Base-by-base conservation (phyloP, 2,797 vertebrate species). In the Myotis daubentonii region DNA sequence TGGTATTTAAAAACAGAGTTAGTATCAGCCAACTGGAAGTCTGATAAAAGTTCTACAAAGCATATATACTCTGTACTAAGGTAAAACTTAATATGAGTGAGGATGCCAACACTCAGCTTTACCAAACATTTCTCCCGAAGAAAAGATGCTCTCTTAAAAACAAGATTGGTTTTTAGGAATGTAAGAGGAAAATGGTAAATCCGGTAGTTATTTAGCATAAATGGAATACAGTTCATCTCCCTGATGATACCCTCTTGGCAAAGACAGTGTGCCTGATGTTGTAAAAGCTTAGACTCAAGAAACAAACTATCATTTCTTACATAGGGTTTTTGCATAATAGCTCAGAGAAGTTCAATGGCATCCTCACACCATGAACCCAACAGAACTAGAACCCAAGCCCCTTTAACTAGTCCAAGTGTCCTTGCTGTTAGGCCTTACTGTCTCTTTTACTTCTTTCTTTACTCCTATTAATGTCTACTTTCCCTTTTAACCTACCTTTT, bases 51-150 rank as follows among this genome's bases (percentile, higher is more conserved):
- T 25, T 70, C 68, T 89, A 92, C 82, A 75, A 94, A 95, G 89
- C 78, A 36, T 25, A 78, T 44, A 68, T 17, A 51, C 10, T 65
- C 49, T 93, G 38, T 55, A 83, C 57, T 91, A 93, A 93, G 28
- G 85, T 33, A 90, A 93, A 93, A 71, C 70, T 72, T 81, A 95
- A 51, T 16, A 93, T 72, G 70, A 95, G 38, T 65, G 96, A 95
- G 81, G 91, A 85, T 93, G 65, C 65, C 75, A 92, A 33, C 60
- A 91, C 49, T 94, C 16, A 84, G n/a, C 30, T 87, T 83, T 88
- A 72, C 53, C 93, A 51, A 94, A 94, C 82, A 87, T 65, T 78
- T 83, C 65, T 91, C 79, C 89, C 38, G 15, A 86, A 82, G 53
- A 90, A 92, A 25, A 82, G 60, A 44, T 2, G 12, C 30, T 95